Evolutionary conservation across 2,113 vertebrate genomes (phyloP), one percentile per base, ranked within the genome.

Genomic region (Xiphophorus hellerii): DNA sequence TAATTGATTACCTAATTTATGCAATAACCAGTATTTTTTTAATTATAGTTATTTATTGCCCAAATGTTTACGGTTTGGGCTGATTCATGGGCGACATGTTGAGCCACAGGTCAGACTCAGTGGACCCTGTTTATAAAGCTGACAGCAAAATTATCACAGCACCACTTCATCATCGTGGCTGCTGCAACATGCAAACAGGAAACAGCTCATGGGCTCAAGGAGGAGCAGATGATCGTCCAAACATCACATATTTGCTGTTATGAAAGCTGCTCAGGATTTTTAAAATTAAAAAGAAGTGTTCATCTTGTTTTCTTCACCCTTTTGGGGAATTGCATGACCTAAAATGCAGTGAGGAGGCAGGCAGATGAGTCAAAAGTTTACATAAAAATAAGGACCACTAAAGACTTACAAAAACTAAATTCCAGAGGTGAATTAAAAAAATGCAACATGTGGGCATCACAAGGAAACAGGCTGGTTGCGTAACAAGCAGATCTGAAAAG

Each of bases 1-100:
- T 93, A 94, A 94, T 93, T 93, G 93, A 94, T 94, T 86, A 89
- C 92, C 89, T 91, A 86, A 93, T 93, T 94, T 91, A 93, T 91
- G 86, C 91, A 92, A 90, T 76, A 89, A 90, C 81, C 92, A 88
- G 83, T 69, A 86, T 87, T 91, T 92, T 80, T 91, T 92, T 88
- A 87, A 93, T 87, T 90, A 88, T 75, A 74, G 77, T 93, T 92
- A 93, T 93, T 94, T 94, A 93, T 92, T 66, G 68, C 61, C 62
- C 71, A 82, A 88, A 88, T 91, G 89, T 94, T 93, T 89, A 84
- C 72, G 66, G 83, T 66, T 79, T 80, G 1, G 60, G 66, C 79
- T 93, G 90, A 94, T 92, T 91, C 90, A 90, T 90, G 91, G 84
- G 72, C 64, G 48, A 74, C 6, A 73, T 28, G 82, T 83, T 33